Base-by-base conservation (phyloP, 2,113 vertebrate species). In the Thomomys bottae region DNA sequence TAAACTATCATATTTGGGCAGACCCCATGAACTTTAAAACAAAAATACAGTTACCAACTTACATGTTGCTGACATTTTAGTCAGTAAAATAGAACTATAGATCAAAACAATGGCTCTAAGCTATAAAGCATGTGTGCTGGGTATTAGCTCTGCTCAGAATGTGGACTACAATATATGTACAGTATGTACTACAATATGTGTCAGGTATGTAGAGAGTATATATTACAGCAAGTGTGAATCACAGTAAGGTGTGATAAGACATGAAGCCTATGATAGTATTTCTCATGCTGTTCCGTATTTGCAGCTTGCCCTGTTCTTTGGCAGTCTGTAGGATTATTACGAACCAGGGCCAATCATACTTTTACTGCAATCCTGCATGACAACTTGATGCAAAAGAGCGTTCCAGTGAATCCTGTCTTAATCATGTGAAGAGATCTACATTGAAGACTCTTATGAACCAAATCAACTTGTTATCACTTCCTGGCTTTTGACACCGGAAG, bases 381-480 rank as follows among this genome's bases (percentile, higher is more conserved):
- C 34, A 59, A 82, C 76, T 80, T 76, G 14, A 24, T 67, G 23
- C 40, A 87, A 93, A 84, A 17, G 34, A 90, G 30, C 7, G n/a
- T 45, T 20, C 2, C 34, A 81, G 49, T 63, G 67, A 80, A 79
- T 73, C 42, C 32, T 80, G 49, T 90, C 89, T 82, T 71, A 88
- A 71, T 83, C 61, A 71, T 81, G 49, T 54, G 49, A 84, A 93
- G 84, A 30, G 57, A 59, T 59, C 45, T 77, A 32, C 63, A 71
- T 26, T 61, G 30, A 45, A 5, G 4, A 38, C 72, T 45, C 34
- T 85, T 5, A n/a, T 59, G 0, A 0, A 95, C 80, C 91, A 93
- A 95, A 67, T 81, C 32, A 32, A 54, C 20, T 73, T 94, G 72
- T 6, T 91, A 14, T 95, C 96, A 28, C 23, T 94, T 87, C 89